These are phyloP conservation scores for Drosophila orosa DNA, from an alignment of 1,140 invertebrate genomes.

Conservation along the genomic window DNA sequence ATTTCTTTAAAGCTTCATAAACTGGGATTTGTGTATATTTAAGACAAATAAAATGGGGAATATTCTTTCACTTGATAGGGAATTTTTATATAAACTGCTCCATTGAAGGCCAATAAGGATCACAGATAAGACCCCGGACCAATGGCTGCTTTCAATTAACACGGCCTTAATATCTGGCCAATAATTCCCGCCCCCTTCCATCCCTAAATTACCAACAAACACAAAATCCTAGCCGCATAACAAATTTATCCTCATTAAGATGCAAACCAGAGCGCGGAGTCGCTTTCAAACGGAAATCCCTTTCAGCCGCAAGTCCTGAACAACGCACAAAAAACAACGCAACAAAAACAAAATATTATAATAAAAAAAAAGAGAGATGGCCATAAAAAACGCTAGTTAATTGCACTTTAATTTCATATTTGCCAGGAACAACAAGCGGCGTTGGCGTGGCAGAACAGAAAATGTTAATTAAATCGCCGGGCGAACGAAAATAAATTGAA, in stretches of 20 bases:
- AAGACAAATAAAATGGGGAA: not conserved
- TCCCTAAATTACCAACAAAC: not conserved
- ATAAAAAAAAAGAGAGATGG: no score
- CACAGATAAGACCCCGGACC: not conserved
- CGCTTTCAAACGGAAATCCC: slow-evolving; percentile 27
- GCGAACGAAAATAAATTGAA: slow-evolving; percentile 33
- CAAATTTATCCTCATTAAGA: slow-evolving; percentile 45
- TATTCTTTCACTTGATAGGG: no score
- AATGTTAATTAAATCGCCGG: slow-evolving; percentile 46
- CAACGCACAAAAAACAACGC: not conserved
- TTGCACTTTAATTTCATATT: slow-evolving; percentile 53
- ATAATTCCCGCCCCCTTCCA: slow-evolving; percentile 19
- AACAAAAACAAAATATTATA: not conserved
- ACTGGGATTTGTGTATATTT: not conserved
- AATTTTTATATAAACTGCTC: no score
- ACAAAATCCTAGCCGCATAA: slow-evolving; percentile 10
- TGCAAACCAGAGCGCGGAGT: slow-evolving; percentile 17
- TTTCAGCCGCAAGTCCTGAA: slow-evolving; percentile 8
- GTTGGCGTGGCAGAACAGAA: not conserved
- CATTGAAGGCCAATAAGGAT: not conserved
- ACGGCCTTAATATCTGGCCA: slow-evolving; percentile 25
- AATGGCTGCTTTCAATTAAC: slow-evolving; percentile 39
- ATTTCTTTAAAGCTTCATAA: not conserved
- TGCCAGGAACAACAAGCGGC: slow-evolving; percentile 14
- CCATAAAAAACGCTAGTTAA: slow-evolving; percentile 22